Evolutionary conservation across 2,888 invertebrate genomes (phyloP), one percentile per base, ranked within the genome.

Genomic region (Cephalotes varians): DNA sequence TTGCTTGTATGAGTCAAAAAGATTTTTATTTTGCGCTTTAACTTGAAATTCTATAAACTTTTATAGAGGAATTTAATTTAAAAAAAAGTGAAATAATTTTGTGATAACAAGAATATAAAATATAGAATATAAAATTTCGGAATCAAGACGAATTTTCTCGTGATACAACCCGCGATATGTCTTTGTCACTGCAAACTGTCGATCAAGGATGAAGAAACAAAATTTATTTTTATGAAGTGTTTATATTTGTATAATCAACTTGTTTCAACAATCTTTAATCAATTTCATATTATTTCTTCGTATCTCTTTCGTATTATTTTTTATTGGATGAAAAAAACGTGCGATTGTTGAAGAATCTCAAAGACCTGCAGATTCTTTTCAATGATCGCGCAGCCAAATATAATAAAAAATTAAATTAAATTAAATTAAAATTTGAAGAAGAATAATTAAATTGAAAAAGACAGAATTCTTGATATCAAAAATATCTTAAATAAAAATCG

Each of bases 131-230:
- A 40, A 56, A 44, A 44, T 71, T 40, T 44, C 7, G 72, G 1
- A 25, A 56, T 28, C n/a, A 15, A n/a, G 1, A 54, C 12, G 18
- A 31, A 0, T 12, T 58, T 58, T 44, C 12, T 74, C 34, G 12
- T 0, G 15, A 28, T 69, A 31, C 9, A 31, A 71, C 9, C 12
- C 49, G 62, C 74, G 62, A 74, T 71, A 79, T 5, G 77, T 71
- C 77, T 79, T 79, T 77, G 72, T 79, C 34, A 56, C 21, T 79
- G 77, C 72, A 79, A 58, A 40, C 54, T 77, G 7, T 77, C 56
- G 77, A 79, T 79, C 73, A 21, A 72, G 77, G 44, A 72, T 79
- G 77, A 79, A 79, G 72, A 56, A 47, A 31, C 15, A 25, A 54
- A 56, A 71, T 51, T 76, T 21, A 34, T 5, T 1, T 47, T 74